These are phyloP conservation scores for Agrotis puta DNA, from an alignment of 2,888 invertebrate species.

Conservation along the genomic window DNA sequence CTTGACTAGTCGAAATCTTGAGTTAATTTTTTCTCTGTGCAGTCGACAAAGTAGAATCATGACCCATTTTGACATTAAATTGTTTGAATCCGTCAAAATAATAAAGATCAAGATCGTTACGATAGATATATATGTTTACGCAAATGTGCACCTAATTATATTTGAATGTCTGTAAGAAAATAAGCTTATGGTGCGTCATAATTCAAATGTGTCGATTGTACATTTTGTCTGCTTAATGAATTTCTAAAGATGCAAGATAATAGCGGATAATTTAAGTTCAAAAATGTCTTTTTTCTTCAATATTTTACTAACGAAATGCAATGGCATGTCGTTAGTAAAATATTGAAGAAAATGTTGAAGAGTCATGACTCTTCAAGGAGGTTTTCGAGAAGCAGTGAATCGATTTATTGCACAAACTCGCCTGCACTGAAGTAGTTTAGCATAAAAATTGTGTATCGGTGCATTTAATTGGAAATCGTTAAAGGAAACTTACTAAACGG, in stretches of 20 bases:
- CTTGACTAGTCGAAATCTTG: not conserved
- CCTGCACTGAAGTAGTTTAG: conserved; percentile 37
- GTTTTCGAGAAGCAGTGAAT: conserved; percentile 41
- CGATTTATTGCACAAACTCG: conserved; percentile 46
- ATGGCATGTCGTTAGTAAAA: conserved; percentile 46
- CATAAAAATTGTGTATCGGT: conserved; percentile 35
- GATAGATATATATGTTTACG: too few relatives aligned
- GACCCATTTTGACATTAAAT: too few relatives aligned
- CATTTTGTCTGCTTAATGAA: too few relatives aligned
- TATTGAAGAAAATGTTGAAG: conserved; percentile 2
- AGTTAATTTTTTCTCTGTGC: not conserved
- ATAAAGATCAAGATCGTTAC: too few relatives aligned
- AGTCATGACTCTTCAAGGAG: conserved; percentile 32
- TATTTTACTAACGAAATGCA: conserved; percentile 46
- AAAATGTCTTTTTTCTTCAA: conserved; percentile 6
- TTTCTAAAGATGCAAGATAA: too few relatives aligned
- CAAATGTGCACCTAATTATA: too few relatives aligned
- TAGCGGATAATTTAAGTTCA: not conserved
- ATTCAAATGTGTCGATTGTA: too few relatives aligned
- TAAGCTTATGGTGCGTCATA: too few relatives aligned
- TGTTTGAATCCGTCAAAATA: too few relatives aligned
- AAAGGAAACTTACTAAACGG: not conserved
- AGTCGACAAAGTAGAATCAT: too few relatives aligned
- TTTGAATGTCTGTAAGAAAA: too few relatives aligned
- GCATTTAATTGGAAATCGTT: conserved; percentile 26